Conservation (phyloP, 2,888 invertebrate species). For the Exephanes ischioxanthus region DNA sequence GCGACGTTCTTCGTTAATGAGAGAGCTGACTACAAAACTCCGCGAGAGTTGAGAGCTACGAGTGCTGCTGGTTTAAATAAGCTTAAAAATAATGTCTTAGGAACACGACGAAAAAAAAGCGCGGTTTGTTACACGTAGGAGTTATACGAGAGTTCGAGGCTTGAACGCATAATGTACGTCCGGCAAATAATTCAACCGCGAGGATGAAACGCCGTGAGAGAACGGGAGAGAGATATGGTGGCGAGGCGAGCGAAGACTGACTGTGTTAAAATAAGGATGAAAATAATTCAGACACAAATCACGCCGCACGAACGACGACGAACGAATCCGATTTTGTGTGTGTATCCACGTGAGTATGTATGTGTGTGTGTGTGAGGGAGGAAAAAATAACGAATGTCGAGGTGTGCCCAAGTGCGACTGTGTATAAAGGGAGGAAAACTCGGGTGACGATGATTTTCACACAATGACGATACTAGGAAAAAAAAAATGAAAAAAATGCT, state of each 20-base stretch:
- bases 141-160: not conserved
- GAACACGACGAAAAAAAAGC: slow-evolving; percentile 8
- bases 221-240: slow-evolving; percentile 53
- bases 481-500: slow-evolving; percentile 27
- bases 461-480: slow-evolving; percentile 45
- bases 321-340: slow-evolving; percentile 1
- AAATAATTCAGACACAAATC: slow-evolving; percentile 51
- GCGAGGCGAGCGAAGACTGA: slow-evolving; percentile 79
- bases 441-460: slow-evolving; percentile 51
- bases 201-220: slow-evolving; percentile 25
- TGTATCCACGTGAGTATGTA: not conserved
- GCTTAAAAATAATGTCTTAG: slow-evolving; percentile 21
- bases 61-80: slow-evolving; percentile 11
- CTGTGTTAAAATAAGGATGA: slow-evolving; percentile 71
- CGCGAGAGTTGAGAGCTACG: slow-evolving; percentile 3
- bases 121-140: not conserved
- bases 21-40: slow-evolving; percentile 12
- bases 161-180: slow-evolving; percentile 6
- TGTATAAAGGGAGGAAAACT: slow-evolving; percentile 49
- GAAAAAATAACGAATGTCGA: slow-evolving; percentile 30
- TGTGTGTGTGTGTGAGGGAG: slow-evolving; percentile 31
- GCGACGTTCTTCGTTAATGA: slow-evolving; percentile 8
- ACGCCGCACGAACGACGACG: slow-evolving; percentile 36
- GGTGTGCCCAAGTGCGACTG: slow-evolving; percentile 21
- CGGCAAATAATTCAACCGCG: slow-evolving; percentile 40